Conservation (phyloP, 2,888 invertebrate genomes). For the Apodemia zela region DNA sequence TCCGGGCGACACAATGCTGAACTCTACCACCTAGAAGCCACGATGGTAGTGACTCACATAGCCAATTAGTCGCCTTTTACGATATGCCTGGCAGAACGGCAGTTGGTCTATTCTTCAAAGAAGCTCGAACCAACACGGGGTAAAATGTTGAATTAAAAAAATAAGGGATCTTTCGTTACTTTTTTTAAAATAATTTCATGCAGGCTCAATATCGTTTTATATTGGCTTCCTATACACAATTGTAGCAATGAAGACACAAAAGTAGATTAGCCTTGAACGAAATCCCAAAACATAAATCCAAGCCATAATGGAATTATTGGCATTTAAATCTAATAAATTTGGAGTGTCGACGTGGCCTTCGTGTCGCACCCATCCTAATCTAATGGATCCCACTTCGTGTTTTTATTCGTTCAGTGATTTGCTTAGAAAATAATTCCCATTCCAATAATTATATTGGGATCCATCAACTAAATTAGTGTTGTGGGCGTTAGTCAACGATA, state of each 20-base stretch:
- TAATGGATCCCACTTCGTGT: constrained; percentile 38
- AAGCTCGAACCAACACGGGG: too few relatives aligned
- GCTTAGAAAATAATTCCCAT: constrained; percentile 36
- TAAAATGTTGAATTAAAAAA: too few relatives aligned
- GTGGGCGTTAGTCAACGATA: too few relatives aligned
- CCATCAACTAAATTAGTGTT: constrained; percentile 21
- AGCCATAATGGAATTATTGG: constrained; percentile 60
- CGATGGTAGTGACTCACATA: too few relatives aligned
- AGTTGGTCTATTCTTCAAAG: too few relatives aligned
- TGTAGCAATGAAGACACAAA: not conserved
- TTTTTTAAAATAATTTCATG: not conserved
- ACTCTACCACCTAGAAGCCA: too few relatives aligned
- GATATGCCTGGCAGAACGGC: too few relatives aligned
- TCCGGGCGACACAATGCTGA: too few relatives aligned
- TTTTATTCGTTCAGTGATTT: constrained; percentile 34
- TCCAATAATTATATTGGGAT: constrained; percentile 29
- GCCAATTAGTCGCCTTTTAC: too few relatives aligned
- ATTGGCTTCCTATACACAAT: not conserved
- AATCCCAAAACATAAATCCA: constrained; percentile 9
- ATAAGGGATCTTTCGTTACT: too few relatives aligned
- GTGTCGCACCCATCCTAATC: constrained; percentile 39
- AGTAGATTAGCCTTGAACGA: constrained; percentile 2
- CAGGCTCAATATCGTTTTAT: not conserved
- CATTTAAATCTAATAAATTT: constrained; percentile 73
- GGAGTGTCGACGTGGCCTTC: constrained; percentile 59